Conservation (phyloP, 2,888 invertebrate genomes). For the Acanthosepion pharaonis region DNA sequence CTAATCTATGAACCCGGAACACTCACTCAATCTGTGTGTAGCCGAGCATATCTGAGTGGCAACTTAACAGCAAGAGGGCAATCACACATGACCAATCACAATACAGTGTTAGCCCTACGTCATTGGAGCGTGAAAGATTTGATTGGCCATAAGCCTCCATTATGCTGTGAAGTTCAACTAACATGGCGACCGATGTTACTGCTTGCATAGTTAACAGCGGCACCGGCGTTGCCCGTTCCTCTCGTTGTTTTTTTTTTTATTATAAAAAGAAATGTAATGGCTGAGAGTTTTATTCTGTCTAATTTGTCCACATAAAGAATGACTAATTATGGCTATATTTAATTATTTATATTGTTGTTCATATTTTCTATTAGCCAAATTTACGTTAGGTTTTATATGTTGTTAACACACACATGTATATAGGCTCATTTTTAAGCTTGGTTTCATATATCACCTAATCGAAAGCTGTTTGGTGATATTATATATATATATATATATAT, state of each 20-base stretch:
- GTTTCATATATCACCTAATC: too few species aligned
- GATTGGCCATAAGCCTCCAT: background rate
- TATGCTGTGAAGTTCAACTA: background rate
- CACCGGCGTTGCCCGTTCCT: background rate
- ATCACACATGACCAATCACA: constrained; percentile 21
- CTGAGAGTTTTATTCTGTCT: background rate
- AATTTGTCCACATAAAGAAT: background rate
- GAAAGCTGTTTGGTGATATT: too few species aligned
- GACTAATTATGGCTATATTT: background rate
- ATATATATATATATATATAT: too few species aligned
- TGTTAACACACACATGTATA: too few species aligned
- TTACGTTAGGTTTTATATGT: too few species aligned
- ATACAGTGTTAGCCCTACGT: background rate
- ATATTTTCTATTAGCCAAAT: too few species aligned
- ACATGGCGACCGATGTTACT: background rate
- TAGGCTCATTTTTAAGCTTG: too few species aligned
- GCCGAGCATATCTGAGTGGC: background rate
- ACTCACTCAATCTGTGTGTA: background rate
- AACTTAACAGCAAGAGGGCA: background rate
- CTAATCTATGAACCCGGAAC: background rate
- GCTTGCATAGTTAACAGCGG: background rate
- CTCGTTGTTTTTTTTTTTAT: background rate
- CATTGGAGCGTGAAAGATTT: background rate
- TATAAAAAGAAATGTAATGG: background rate
- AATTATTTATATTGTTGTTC: too few species aligned